Conservation (phyloP, 1,140 invertebrate species). For the Heliothis subflexa region DNA sequence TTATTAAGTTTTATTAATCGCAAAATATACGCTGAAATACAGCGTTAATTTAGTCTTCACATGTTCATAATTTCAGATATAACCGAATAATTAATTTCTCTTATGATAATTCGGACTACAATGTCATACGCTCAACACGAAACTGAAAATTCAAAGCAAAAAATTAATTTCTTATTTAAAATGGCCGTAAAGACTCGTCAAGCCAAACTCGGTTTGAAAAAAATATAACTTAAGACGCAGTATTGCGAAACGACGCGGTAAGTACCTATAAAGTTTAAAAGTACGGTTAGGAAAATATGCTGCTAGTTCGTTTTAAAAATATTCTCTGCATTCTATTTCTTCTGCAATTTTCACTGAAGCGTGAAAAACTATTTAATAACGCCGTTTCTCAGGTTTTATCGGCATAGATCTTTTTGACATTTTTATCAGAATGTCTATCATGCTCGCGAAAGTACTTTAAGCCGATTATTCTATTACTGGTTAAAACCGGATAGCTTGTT, state of each 20-base stretch:
- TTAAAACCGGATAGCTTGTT: too few species aligned
- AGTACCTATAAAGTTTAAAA: slow-evolving; percentile 31
- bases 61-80: slow-evolving; percentile 21
- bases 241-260: slow-evolving; percentile 39
- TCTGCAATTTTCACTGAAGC: slow-evolving; percentile 19
- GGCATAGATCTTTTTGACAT: slow-evolving; percentile 16
- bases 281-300: slow-evolving; percentile 51
- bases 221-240: slow-evolving; percentile 47
- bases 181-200: slow-evolving; percentile 9
- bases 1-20: slow-evolving; percentile 24
- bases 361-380: slow-evolving; percentile 33
- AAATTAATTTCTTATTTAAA: slow-evolving; percentile 37
- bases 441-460: neutral
- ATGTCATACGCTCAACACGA: slow-evolving; percentile 31
- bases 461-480: neutral
- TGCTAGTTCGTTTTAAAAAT: neutral
- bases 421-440: slow-evolving; percentile 40
- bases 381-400: slow-evolving; percentile 28
- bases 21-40: neutral
- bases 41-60: slow-evolving; percentile 18
- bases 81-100: slow-evolving; percentile 19
- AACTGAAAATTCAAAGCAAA: slow-evolving; percentile 41
- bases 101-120: slow-evolving; percentile 40
- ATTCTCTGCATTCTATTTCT: slow-evolving; percentile 8
- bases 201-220: slow-evolving; percentile 34